A percentile compares a stretch with the other conserved stretches of the same genome.
Conservation (phyloP, 2,113 vertebrate genomes). For the Spea multiplicata region DNA sequence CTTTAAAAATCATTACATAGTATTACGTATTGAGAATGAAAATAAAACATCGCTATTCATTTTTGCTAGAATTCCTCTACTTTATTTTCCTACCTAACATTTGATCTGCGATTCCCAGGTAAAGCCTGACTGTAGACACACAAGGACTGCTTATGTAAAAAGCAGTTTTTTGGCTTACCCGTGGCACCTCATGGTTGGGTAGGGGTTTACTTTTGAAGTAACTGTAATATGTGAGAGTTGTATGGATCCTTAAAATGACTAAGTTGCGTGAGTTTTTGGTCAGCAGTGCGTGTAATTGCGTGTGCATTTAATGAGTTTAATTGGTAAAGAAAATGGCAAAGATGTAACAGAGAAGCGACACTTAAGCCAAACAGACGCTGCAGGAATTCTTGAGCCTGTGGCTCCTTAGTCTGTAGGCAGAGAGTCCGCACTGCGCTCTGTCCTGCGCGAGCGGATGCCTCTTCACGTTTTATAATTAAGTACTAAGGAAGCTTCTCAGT, state of each 20-base stretch:
- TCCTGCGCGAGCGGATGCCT: conserved; percentile 42
- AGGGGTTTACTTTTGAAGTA: neutral
- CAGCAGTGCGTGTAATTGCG: conserved; percentile 27
- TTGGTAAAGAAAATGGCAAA: conserved; percentile 24
- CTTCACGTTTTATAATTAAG: conserved; percentile 46
- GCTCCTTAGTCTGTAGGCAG: conserved; percentile 35
- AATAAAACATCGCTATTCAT: too few species aligned
- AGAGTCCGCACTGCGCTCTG: conserved; percentile 32
- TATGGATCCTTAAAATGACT: neutral
- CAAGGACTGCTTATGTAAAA: too few species aligned
- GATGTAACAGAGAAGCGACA: conserved; percentile 28
- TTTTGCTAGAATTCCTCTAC: too few species aligned
- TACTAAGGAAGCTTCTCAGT: conserved; percentile 43
- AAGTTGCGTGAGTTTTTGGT: neutral
- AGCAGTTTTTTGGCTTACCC: too few species aligned
- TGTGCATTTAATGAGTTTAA: conserved; percentile 40
- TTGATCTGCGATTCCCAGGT: too few species aligned
- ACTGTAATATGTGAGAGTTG: neutral
- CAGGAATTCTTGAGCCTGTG: conserved; percentile 44
- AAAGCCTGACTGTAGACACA: too few species aligned
- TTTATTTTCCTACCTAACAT: too few species aligned
- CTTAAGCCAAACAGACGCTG: conserved; percentile 41
- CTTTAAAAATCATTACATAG: too few species aligned
- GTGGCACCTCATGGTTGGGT: too few species aligned
- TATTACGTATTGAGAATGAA: too few species aligned